Base-by-base conservation (phyloP, 2,113 vertebrate species). In the Aythya baeri region DNA sequence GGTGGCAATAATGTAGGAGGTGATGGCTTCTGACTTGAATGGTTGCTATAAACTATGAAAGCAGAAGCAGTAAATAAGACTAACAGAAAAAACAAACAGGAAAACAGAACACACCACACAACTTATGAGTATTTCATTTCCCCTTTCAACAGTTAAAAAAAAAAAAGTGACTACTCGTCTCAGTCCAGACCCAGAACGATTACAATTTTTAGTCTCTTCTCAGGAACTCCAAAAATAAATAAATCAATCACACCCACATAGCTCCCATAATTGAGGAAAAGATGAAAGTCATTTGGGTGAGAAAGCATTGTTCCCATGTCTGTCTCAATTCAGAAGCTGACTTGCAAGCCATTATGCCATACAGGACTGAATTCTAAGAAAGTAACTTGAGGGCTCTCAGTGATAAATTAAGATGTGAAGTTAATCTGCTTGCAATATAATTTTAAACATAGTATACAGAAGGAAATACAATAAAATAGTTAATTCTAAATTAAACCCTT, bases 21-120 rank as follows among this genome's bases (percentile, higher is more conserved):
- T 96, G 91, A 93, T 95, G 95, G 93, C 94, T 97, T 96, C 96
- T 94, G 93, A 95, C 96, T 96, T 23, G 93, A 95, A 88, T 95
- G 88, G 92, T 94, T 92, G 90, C 79, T 97, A 96, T 96, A 96
- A 96, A 94, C 96, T 96, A 96, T 46, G 94, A 49, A 95, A 96
- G 86, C 58, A 93, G 96, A 93, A 93, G 88, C 94, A 95, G 52
- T 81, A 83, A 83, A 96, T 96, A 78, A 96, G 67, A 79, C 91
- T 92, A 73, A 66, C 59, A 55, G 50, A 70, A 84, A 88, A 88
- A 66, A 71, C 74, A 29, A 72, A 50, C 23, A 72, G 7, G 27
- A 54, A 52, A 71, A 13, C 44, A 50, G 3, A 83, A 57, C 29
- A 68, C 54, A 67, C 62, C 82, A 73, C 61, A 72, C 13, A 72